Base-by-base conservation (phyloP, 2,113 vertebrate genomes). In the Terrapene triunguis region DNA sequence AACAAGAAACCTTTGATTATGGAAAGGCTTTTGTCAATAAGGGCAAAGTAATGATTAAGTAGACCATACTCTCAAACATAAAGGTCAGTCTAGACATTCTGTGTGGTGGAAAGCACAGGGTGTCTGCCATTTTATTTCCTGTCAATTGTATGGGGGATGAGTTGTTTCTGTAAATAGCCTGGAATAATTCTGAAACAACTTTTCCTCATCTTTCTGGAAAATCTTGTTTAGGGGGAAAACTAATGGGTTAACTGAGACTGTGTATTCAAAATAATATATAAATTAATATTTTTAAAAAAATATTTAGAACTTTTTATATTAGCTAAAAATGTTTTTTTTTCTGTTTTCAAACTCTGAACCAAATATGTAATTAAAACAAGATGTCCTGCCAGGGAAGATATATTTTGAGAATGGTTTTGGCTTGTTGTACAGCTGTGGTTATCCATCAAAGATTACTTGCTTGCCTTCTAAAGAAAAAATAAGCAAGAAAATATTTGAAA, bases 21-120 rank as follows among this genome's bases (percentile, higher is more conserved):
- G 65, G 86, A 59, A 97, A 90, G 91, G 81, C 85, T 94, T 98
- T 59, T 92, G 88, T 96, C 97, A 98, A 94, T 80, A 96, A 10
- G 93, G 95, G 94, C 85, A 76, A 93, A 85, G 79, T 87, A 92
- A 93, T 88, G 84, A 96, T 91, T 94, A 87, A 97, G 85, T 80
- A 96, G 92, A 93, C 82, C 84, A 89, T 93, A 87, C 89, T 95
- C 54, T 85, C 32, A 97, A 96, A 97, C 3, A 16, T 54, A 90
- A 89, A 88, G 88, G 48, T 82, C 89, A 95, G 95, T 93, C 85
- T 85, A 97, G 94, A 94, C 89, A 83, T 87, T 78, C 84, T 50
- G 79, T 90, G 80, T 83, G 50, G 12, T 83, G 82, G 94, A 88
- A 85, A 93, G 92, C 3, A 57, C 51, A 84, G 38, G 74, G 74